Evolutionary conservation across 2,888 invertebrate species (phyloP).

Genomic region (Elegia similella): DNA sequence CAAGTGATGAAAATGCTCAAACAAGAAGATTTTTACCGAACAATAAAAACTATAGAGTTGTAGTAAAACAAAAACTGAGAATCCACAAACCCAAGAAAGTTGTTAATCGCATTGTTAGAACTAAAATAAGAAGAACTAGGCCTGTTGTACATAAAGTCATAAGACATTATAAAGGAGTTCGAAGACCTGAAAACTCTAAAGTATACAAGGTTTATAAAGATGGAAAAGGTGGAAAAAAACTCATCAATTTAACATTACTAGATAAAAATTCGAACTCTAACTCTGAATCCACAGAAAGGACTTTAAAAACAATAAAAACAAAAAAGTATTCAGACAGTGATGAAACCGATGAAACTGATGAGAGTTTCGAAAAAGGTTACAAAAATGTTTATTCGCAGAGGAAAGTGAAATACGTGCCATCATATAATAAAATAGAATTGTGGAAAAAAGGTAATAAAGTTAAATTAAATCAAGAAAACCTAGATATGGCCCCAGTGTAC

Average conservation of each 20-base stretch:
- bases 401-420: not conserved
- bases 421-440: not conserved
- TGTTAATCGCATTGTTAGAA: not conserved
- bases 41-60: constrained; percentile 1
- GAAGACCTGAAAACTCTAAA: not conserved
- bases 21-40: not conserved
- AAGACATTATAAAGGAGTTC: not conserved
- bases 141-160: not conserved
- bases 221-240: not conserved
- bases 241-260: not conserved
- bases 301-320: no score
- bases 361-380: not conserved
- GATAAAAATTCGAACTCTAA: not conserved
- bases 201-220: not conserved
- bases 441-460: not conserved
- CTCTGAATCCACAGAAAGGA: not conserved
- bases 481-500: no score
- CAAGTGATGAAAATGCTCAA: not conserved
- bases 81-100: not conserved
- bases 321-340: not conserved
- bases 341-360: not conserved
- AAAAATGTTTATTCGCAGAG: not conserved
- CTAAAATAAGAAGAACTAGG: not conserved
- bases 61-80: not conserved
- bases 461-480: no score